Evolutionary conservation across 2,797 vertebrate genomes (phyloP), one percentile per base, ranked within the genome.

Genomic region (Decapterus maruadsi): DNA sequence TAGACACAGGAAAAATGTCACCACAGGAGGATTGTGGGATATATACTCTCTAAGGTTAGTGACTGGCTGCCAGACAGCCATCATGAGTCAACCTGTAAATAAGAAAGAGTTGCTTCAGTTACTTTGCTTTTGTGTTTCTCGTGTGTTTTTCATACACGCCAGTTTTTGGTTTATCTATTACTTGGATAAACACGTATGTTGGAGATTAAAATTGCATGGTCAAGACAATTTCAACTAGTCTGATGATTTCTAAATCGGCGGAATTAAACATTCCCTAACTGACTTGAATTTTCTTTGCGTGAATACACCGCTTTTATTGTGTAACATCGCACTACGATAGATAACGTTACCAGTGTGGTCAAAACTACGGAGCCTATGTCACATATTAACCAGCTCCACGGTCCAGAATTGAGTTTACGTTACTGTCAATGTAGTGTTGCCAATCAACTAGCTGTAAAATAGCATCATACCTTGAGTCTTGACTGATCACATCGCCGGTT

Each of bases 1-100:
- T 16, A 96, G 76, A 73, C 95, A 94, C 62, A 96, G 36, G 74
- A 95, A 90, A 83, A 96, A 96, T 2, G 95, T 92, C 29, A 92
- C 83, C 13, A 51, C 77, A 31, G 95, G 95, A 45, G 95, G 94
- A 80, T 94, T 93, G 8, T 92, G 90, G 71, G 82, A 84, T 26
- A 90, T 60, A 57, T 86, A 90, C 51, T 83, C 86, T 87, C 68
- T 93, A 13, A 96, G 76, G 74, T 93, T 95, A 56, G 86, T 82
- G 29, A 90, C 13, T 0, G 92, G 92, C 72, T 93, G 89, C 89
- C 92, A 94, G 71, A 78, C 75, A 82, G 84, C 91, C 95, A 96
- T 96, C 67, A 58, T 20, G 43, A n/a, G 6, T n/a, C 2, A 53
- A 67, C 13, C 86, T 85, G 78, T 48, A 43, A 83, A 76, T 4